Conservation (phyloP, 2,797 vertebrate species). For the Myoxocephalus aenaeus region DNA sequence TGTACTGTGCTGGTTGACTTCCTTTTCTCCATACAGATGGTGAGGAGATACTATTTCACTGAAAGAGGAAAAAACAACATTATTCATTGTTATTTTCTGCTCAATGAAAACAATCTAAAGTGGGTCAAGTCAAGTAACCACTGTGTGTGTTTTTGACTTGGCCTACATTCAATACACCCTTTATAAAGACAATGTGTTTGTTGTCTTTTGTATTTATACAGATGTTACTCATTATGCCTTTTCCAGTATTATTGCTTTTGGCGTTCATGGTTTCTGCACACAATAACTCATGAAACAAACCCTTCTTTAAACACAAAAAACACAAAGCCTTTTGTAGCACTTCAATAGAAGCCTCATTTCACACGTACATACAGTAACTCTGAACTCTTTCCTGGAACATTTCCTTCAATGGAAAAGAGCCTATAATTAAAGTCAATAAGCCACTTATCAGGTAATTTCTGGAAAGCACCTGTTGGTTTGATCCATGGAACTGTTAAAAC, state of each 20-base stretch:
- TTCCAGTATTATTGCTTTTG: neutral
- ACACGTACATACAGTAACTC: too few species aligned
- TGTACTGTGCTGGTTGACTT: neutral
- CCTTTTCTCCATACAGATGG: neutral
- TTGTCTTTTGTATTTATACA: neutral
- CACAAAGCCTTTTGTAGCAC: neutral
- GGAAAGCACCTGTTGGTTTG: accelerated
- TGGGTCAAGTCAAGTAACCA: too few species aligned
- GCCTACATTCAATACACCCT: neutral
- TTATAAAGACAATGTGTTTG: too few species aligned
- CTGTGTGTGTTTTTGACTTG: too few species aligned
- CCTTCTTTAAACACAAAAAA: neutral
- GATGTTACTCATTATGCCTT: neutral
- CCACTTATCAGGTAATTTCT: neutral
- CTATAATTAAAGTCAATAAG: neutral
- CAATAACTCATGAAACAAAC: neutral
- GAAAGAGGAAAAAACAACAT: neutral
- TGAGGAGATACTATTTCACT: neutral
- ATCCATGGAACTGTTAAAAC: neutral
- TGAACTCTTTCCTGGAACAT: neutral
- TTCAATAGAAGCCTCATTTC: neutral
- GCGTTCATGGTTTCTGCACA: neutral
- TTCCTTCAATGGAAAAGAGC: neutral
- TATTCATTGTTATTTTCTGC: too few species aligned
- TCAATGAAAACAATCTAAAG: too few species aligned